Evolutionary conservation across 2,113 vertebrate genomes (phyloP).

Genomic region (Elanus axillaris): DNA sequence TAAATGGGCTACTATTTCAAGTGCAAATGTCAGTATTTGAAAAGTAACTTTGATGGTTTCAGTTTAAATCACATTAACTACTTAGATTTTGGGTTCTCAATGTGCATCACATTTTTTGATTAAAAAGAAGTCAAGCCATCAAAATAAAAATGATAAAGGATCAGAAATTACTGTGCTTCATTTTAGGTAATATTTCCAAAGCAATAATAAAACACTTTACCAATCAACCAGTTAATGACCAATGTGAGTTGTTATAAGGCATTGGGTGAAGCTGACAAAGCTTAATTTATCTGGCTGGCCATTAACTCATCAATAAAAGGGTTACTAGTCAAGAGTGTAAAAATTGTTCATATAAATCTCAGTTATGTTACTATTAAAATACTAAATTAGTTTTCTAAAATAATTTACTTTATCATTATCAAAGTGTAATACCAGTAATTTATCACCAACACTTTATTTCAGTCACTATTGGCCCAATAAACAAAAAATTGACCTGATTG

Average conservation of each 20-base stretch:
- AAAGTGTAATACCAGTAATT: constrained; percentile 22
- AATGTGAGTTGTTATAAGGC: constrained; percentile 7
- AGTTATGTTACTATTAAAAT: constrained; percentile 53
- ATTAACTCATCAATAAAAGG: constrained; percentile 63
- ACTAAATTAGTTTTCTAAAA: constrained; percentile 63
- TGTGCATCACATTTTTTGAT: background rate
- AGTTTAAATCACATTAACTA: background rate
- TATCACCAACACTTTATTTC: constrained; percentile 30
- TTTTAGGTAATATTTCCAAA: constrained; percentile 30
- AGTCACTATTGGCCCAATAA: constrained; percentile 32
- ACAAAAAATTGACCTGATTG: background rate
- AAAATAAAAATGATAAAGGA: constrained; percentile 47
- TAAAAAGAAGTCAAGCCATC: background rate
- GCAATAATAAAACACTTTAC: constrained; percentile 63
- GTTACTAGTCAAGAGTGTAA: constrained; percentile 49
- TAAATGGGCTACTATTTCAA: background rate
- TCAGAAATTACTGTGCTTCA: constrained; percentile 4
- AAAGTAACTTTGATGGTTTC: background rate
- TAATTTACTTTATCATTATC: constrained; percentile 55
- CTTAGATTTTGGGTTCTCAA: background rate
- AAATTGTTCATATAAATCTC: constrained; percentile 63
- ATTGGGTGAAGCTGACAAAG: constrained; percentile 10
- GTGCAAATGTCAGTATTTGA: background rate
- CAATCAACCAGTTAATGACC: constrained; percentile 45
- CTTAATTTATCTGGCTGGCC: constrained; percentile 52